Evolutionary conservation across 2,797 vertebrate genomes (phyloP).

Genomic region (Loris lydekkerianus): DNA sequence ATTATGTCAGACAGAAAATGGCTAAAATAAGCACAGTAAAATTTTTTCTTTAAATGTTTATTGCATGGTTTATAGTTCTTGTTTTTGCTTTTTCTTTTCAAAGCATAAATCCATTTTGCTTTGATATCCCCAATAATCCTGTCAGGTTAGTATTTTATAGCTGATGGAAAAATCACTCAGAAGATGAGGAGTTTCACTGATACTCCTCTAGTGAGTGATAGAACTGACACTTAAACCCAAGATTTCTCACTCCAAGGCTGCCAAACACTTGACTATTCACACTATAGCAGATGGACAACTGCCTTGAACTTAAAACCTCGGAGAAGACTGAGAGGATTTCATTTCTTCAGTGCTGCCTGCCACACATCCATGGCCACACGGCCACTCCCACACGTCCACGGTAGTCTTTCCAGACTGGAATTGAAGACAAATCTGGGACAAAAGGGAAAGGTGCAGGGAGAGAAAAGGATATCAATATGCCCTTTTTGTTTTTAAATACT

Average conservation of each 20-base stretch:
- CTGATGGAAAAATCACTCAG: slow-evolving; percentile 9
- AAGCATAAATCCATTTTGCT: not conserved
- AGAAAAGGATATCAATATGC: slow-evolving; percentile 7
- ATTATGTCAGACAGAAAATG: not conserved
- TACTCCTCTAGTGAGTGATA: not conserved
- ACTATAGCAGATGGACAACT: not conserved
- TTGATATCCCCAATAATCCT: not conserved
- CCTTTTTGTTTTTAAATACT: slow-evolving; percentile 21
- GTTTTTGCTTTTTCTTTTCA: slow-evolving; percentile 12
- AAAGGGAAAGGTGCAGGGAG: not conserved
- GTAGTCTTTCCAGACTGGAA: not conserved
- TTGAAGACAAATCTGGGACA: not conserved
- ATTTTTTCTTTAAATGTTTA: not conserved
- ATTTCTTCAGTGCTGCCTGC: not conserved
- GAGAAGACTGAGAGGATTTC: not conserved
- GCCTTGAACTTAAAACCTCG: not conserved
- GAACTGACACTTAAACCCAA: not conserved
- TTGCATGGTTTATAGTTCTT: not conserved
- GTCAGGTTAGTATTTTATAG: not conserved
- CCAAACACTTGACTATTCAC: not conserved
- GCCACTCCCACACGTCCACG: not conserved
- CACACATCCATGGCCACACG: no score
- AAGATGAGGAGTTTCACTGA: not conserved
- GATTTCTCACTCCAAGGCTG: not conserved
- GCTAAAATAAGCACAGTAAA: not conserved